Evolutionary conservation across 1,140 invertebrate genomes (phyloP), one percentile per base, ranked within the genome.

Genomic region (Drosophila bifasciata): DNA sequence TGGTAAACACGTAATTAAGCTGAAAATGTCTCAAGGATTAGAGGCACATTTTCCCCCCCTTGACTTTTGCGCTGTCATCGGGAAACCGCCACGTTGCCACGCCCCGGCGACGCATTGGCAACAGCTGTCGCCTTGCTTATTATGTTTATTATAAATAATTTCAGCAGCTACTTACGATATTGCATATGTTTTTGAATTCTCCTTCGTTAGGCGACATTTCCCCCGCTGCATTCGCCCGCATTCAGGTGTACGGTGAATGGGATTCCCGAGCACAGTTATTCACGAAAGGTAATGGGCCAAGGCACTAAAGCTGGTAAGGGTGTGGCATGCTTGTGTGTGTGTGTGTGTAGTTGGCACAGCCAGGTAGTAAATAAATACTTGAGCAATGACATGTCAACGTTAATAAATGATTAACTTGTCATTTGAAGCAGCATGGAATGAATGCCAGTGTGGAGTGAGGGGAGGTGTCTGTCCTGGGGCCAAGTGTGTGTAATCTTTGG

Each of bases 121-220:
- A 81, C 83, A 86, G 83, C 79, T 88, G 83, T 68, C 74, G 64
- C 66, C n/a, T 53, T 53, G 75, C 70, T 72, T 83, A 83, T 88
- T 88, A 88, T 88, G 84, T 83, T 86, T 78, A 86, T 86, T 78
- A 86, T 88, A 83, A 83, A 88, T 86, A 88, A 88, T 86, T 86
- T 86, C 81, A n/a, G 69, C 61, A 81, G 59, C 81, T 81, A 66
- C 66, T 71, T 43, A 73, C 55, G 64, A 46, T 59, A 61, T 66
- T 61, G 50, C 55, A 58, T 32, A 28, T 40, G 16, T n/a, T 28
- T 68, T 39, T 17, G 62, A 16, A 11, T 46, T 7, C 4, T n/a
- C 46, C 1, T 3, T 23, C 4, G 17, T 8, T 25, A 21, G n/a
- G 8, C 5, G 39, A 13, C 11, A 8, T 8, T 15, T 19, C 1